Conservation (phyloP, 1,140 invertebrate genomes). For the Hylaeus anthracinus region DNA sequence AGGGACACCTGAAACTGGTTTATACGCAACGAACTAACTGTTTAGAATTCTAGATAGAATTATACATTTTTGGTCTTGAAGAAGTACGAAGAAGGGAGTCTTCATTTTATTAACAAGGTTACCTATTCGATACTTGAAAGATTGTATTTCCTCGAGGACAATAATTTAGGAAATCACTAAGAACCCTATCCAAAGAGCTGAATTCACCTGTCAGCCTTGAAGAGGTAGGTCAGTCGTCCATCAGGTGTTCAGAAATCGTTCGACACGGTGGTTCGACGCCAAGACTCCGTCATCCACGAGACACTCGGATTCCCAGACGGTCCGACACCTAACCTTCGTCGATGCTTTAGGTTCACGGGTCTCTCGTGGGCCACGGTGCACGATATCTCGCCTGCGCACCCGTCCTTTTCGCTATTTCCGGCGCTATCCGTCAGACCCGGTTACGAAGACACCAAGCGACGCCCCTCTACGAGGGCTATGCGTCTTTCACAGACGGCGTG, state of each 20-base stretch:
- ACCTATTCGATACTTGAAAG: too few species aligned
- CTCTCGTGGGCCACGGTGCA: background rate
- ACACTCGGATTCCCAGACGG: constrained; percentile 69
- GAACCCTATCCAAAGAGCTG: too few species aligned
- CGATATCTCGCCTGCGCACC: constrained; percentile 33
- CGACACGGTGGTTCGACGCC: background rate
- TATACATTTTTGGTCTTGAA: too few species aligned
- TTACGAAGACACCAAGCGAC: constrained; percentile 74
- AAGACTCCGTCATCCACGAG: constrained; percentile 9
- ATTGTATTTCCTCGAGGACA: too few species aligned
- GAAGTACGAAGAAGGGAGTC: too few species aligned
- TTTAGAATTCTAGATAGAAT: too few species aligned
- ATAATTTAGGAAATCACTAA: too few species aligned
- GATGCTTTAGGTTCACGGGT: constrained; percentile 56
- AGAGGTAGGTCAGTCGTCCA: background rate
- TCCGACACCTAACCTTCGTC: constrained; percentile 70
- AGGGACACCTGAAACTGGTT: too few species aligned
- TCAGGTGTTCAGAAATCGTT: background rate
- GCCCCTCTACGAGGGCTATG: constrained; percentile 72
- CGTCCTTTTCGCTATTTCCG: constrained; percentile 77
- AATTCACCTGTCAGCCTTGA: too few species aligned
- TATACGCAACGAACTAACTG: too few species aligned
- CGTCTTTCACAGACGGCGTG: constrained; percentile 76
- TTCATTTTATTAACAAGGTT: too few species aligned
- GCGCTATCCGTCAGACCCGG: constrained; percentile 78